Conservation (phyloP, 2,113 vertebrate genomes). For the Centropus unirufus region DNA sequence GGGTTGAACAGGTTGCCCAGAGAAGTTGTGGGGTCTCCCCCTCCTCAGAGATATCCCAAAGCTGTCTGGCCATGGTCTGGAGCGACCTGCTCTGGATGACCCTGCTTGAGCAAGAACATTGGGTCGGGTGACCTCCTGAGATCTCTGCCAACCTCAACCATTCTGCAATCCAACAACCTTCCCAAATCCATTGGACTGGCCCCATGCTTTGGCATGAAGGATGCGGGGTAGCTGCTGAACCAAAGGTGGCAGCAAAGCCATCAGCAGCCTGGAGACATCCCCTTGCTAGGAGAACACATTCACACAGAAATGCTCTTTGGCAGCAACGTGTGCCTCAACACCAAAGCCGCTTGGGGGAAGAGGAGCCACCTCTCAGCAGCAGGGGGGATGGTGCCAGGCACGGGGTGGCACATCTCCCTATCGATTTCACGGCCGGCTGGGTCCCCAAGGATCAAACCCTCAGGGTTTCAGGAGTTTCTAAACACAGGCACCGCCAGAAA, state of each 20-base stretch:
- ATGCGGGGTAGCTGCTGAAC: neutral
- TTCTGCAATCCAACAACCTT: neutral
- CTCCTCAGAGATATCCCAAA: neutral
- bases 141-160: neutral
- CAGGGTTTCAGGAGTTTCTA: neutral
- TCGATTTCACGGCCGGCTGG: neutral
- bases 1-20: neutral
- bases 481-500: neutral
- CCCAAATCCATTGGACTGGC: neutral
- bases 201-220: neutral
- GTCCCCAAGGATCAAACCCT: neutral
- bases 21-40: neutral
- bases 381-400: neutral
- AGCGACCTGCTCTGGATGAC: neutral
- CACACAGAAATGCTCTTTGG: neutral
- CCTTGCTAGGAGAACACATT: neutral
- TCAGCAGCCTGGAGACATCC: neutral
- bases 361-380: neutral
- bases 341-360: neutral
- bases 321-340: neutral
- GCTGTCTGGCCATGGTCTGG: fast-evolving
- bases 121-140: neutral
- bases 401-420: neutral
- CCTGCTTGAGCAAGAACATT: neutral
- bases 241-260: neutral